Evolutionary conservation across 2,888 invertebrate genomes (phyloP).

Genomic region (Lottia scabra): DNA sequence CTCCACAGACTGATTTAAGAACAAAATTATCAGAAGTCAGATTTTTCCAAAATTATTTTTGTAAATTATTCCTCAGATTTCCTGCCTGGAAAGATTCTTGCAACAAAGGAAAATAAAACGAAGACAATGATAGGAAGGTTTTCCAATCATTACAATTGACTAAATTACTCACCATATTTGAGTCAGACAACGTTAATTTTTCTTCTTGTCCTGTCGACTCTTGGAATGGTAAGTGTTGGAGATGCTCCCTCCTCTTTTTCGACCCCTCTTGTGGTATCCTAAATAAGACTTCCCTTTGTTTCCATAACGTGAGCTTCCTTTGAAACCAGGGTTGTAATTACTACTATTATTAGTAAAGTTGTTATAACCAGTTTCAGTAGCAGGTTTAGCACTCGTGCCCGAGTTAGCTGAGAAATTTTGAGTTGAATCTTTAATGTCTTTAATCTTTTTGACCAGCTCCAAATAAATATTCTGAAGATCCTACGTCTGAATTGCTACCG

Average conservation of each 20-base stretch:
- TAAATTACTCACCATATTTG: background rate
- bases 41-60: constrained; percentile 6
- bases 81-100: background rate
- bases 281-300: background rate
- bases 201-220: background rate
- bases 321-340: background rate
- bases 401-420: background rate
- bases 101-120: background rate
- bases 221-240: background rate
- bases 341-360: background rate
- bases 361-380: background rate
- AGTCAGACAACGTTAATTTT: background rate
- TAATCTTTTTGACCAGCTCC: background rate
- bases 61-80: background rate
- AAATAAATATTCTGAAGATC: background rate
- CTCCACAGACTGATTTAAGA: background rate
- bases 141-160: background rate
- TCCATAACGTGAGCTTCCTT: background rate
- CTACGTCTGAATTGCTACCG: background rate
- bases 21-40: constrained; percentile 9
- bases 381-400: background rate
- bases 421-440: background rate
- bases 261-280: background rate
- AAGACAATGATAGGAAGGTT: background rate
- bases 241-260: background rate